Evolutionary conservation across 1,140 invertebrate genomes (phyloP), one percentile per base, ranked within the genome.

Genomic region (Psilanteris sp.): DNA sequence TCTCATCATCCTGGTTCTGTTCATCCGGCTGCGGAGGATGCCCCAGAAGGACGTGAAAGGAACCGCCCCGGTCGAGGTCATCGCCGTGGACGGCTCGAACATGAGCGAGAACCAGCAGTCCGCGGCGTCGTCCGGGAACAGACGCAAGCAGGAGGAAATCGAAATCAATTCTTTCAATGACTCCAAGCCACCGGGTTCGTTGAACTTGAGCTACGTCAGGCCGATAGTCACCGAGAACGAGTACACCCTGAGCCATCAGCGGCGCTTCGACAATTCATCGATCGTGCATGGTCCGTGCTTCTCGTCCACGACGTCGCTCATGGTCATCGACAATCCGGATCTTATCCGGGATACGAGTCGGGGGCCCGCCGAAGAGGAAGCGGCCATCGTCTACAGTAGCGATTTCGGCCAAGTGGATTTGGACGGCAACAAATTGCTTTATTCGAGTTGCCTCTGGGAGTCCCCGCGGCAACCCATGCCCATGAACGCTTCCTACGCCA

Each of bases 351-450:
- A 95, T 78, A 94, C 94, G 0, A 66, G 86, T 1, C 75, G 85
- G 2, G 83, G 85, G 0, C 83, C 85, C 3, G 55, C 67, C 4
- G 87, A 88, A 2, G 87, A 87, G 7, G 84, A 84, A 1, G 61
- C 55, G 4, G 48, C 82, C 1, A 78, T 82, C 7, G 79, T 79
- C 9, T 82, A 80, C 57, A 20, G 52, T 55, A 61, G 59, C 16
- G 88, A 90, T 50, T 89, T 90, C n/a, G 87, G 88, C 9, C 68
- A 77, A 3, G 90, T 90, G 68, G 86, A 89, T 34, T 91, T 93
- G 67, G 92, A 92, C 46, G 93, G 94, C 78, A 92, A 92, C 54
- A 94, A 93, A 31, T 93, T 94, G 9, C 93, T 95, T 27, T 95
- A 80, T 90, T 92, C 83, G 81, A 89, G 79, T 89, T 88, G 79